Percentiles rank a stretch among this genome's conserved stretches.
Evolutionary conservation across 2,797 vertebrate species (phyloP).

Genomic region (Martes flavigula): DNA sequence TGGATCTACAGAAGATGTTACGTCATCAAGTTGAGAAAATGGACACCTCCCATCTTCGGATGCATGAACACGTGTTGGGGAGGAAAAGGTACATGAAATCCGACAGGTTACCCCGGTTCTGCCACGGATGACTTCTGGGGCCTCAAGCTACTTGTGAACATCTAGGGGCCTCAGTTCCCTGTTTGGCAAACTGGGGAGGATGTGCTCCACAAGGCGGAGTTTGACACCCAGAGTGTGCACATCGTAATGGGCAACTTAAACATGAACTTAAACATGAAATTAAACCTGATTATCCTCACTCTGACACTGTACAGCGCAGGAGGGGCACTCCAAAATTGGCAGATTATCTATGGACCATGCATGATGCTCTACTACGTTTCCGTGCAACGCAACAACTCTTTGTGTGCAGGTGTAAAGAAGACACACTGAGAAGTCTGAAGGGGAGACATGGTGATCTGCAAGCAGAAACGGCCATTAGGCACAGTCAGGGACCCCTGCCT

Average conservation of each 20-base stretch:
- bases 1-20: background rate
- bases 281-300: background rate
- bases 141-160: background rate
- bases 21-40: fast-evolving
- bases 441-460: background rate
- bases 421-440: background rate
- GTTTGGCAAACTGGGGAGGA: background rate
- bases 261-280: no score
- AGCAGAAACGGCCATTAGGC: background rate
- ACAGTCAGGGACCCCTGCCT: background rate
- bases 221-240: background rate
- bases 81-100: background rate
- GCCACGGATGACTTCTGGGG: background rate
- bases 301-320: background rate
- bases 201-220: background rate
- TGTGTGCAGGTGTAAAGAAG: background rate
- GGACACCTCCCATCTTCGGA: background rate
- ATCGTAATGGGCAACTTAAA: background rate
- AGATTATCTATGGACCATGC: background rate
- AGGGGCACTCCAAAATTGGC: background rate
- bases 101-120: background rate
- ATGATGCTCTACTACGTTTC: background rate
- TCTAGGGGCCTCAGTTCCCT: background rate
- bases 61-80: fast-evolving
- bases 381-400: background rate